A percentile compares a stretch with the other conserved stretches of the same genome.
phyloP scores from a whole-genome alignment of 2,797 vertebrate genomes.

The Pseudomugil tenellus region DNA sequence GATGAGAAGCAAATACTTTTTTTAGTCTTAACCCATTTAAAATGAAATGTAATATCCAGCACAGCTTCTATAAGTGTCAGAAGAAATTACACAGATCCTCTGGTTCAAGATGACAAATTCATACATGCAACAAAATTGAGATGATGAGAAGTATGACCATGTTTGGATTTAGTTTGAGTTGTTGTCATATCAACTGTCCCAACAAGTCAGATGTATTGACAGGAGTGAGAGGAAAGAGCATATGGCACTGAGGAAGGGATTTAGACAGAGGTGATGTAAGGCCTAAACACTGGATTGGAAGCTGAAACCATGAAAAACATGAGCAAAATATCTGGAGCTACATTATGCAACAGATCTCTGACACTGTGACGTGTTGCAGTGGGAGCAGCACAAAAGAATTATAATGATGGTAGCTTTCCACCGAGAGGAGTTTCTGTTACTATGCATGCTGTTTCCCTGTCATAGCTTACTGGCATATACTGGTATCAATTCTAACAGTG shows the following conservation, averaged over 20 bases:
- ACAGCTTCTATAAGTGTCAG: background rate
- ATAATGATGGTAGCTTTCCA: background rate
- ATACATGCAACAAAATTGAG: background rate
- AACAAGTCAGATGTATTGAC: constrained; percentile 47
- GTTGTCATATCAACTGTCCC: constrained; percentile 56
- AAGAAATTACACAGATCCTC: background rate
- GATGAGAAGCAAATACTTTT: background rate
- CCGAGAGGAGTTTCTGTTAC: background rate
- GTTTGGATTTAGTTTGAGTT: constrained; percentile 36
- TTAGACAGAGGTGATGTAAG: constrained; percentile 26
- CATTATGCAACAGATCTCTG: constrained; percentile 3
- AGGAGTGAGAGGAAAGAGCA: constrained; percentile 66
- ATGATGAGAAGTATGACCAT: constrained; percentile 8
- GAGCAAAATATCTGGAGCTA: constrained; percentile 4
- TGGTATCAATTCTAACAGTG: background rate
- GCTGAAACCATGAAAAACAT: constrained; percentile 24
- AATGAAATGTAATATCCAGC: background rate
- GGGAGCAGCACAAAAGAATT: background rate
- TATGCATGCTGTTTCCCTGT: background rate
- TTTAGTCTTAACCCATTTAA: background rate
- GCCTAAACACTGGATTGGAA: constrained; percentile 16
- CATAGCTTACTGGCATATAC: background rate
- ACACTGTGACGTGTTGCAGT: background rate
- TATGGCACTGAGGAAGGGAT: constrained; percentile 62
- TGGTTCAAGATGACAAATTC: background rate